Evolutionary conservation across 2,113 vertebrate genomes (phyloP), one percentile per base, ranked within the genome.

Genomic region (Nothobranchius furzeri): DNA sequence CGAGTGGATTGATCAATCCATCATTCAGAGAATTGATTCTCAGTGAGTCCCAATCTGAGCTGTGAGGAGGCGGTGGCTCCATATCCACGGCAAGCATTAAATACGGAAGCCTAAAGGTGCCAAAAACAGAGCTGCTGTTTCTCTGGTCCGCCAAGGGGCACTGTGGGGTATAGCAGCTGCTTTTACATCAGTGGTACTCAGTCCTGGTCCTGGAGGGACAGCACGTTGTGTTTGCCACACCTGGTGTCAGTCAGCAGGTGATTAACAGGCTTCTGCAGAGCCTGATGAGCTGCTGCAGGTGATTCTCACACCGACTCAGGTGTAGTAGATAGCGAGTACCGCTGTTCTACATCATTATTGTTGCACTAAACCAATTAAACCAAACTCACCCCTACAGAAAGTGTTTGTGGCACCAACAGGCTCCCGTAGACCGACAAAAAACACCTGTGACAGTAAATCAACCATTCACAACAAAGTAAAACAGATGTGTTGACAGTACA

Each of bases 1-100:
- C 43, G 56, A 25, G 57, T 59, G 14, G 43, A 35, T 51, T 12
- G 25, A 43, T 64, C 20, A 10, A 36, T 49, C 6, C 6, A 40
- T 40, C 37, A 40, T 40, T n/a, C 15, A 3, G 43, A 12, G 12
- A 10, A 45, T 9, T 3, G 8, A 20, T 48, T 52, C 25, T 47
- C 58, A 4, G 45, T 45, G 60, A 49, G 60, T 37, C 47, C 52
- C 70, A 72, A 59, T 72, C 70, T 50, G 53, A 45, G 46, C 53
- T 72, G 69, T 72, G 68, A 70, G 51, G 60, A 64, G 61, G 69
- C 68, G 49, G 60, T 15, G 1, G 49, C 53, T 55, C 42, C 24
- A 64, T 54, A 52, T 52, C 58, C 36, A 59, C 10, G 51, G 40
- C 37, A 35, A 13, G 12, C 4, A 2, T 9, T 3, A 10, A 37